Percentiles rank a stretch among this genome's conserved stretches.
These are phyloP conservation scores for Globodera rostochiensis DNA, from an alignment of 1,140 invertebrate species.

Conservation along the genomic window DNA sequence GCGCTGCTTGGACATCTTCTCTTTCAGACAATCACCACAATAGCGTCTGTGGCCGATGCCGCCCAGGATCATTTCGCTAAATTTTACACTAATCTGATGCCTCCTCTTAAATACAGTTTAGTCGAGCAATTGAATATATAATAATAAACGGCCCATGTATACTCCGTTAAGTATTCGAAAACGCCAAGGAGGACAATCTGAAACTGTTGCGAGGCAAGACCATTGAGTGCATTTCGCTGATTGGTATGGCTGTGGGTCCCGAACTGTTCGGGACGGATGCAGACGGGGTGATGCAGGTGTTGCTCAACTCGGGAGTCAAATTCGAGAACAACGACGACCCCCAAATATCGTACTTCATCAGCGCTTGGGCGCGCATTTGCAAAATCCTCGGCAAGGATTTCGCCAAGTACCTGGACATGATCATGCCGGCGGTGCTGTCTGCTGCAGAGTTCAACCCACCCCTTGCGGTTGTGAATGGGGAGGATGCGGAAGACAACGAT, in stretches of 20 bases:
- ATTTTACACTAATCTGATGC: slow-evolving; percentile 78
- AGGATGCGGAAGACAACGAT: slow-evolving; percentile 79
- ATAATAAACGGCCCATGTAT: neutral
- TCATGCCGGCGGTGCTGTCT: slow-evolving; percentile 93
- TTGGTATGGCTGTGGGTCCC: slow-evolving; percentile 94
- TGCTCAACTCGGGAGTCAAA: slow-evolving; percentile 83
- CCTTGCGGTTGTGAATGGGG: slow-evolving; percentile 89
- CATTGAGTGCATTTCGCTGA: slow-evolving; percentile 97
- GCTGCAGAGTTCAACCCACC: slow-evolving; percentile 95
- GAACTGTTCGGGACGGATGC: slow-evolving; percentile 91
- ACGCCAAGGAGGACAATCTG: slow-evolving; percentile 83
- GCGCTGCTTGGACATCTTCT: slow-evolving; percentile 8
- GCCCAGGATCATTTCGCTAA: slow-evolving; percentile 89
- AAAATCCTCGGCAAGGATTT: slow-evolving; percentile 93
- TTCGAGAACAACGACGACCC: slow-evolving; percentile 72
- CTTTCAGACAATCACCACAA: slow-evolving; percentile 79
- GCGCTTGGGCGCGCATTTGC: slow-evolving; percentile 97
- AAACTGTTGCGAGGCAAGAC: slow-evolving; percentile 75
- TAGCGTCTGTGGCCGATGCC: slow-evolving; percentile 97
- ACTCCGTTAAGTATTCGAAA: slow-evolving; percentile 64
- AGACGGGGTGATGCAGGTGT: slow-evolving; percentile 92
- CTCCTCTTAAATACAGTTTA: slow-evolving; percentile 94
- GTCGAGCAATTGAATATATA: neutral
- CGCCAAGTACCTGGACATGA: slow-evolving; percentile 79
- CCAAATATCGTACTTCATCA: slow-evolving; percentile 90